Percentiles rank a stretch among this genome's conserved stretches.
Conservation (phyloP, 2,113 vertebrate species). For the Mus musculus region DNA sequence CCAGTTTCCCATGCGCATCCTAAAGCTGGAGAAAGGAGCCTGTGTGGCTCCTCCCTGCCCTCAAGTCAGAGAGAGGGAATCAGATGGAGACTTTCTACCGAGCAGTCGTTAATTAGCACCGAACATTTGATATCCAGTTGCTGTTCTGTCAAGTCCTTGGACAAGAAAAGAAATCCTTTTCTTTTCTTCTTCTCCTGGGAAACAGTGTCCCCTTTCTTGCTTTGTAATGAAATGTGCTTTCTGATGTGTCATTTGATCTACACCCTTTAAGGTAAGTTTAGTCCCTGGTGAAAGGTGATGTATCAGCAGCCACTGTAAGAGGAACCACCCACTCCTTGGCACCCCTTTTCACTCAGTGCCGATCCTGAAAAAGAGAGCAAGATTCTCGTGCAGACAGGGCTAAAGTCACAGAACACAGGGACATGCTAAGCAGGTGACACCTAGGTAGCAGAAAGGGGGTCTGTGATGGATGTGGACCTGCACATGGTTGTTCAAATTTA, state of each 20-base stretch:
- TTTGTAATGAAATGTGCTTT: constrained; percentile 81
- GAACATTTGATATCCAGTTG: constrained; percentile 81
- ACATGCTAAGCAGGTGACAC: constrained; percentile 68
- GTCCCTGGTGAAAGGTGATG: constrained; percentile 80
- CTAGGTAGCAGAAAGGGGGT: constrained; percentile 74
- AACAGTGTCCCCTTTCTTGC: constrained; percentile 82
- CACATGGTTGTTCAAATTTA: constrained; percentile 61
- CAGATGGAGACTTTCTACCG: constrained; percentile 74
- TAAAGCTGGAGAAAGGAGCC: constrained; percentile 51
- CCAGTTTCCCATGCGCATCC: constrained; percentile 23
- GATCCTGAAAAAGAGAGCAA: constrained; percentile 54
- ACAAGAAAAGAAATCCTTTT: constrained; percentile 80
- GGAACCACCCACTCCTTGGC: constrained; percentile 65
- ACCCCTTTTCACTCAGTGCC: constrained; percentile 61
- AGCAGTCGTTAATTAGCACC: constrained; percentile 81
- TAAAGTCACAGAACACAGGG: constrained; percentile 65
- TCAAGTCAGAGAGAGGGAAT: constrained; percentile 59
- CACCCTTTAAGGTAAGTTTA: constrained; percentile 79
- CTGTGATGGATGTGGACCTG: constrained; percentile 58
- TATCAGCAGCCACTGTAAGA: constrained; percentile 80
- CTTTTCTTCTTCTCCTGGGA: constrained; percentile 84
- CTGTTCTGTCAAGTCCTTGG: constrained; percentile 79
- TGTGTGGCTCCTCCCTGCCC: constrained; percentile 57
- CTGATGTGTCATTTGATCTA: constrained; percentile 79
- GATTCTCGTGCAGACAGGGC: constrained; percentile 58